Percentiles rank a stretch among this genome's conserved stretches.
Conservation (phyloP, 2,888 invertebrate genomes). For the Julus scanicus region DNA sequence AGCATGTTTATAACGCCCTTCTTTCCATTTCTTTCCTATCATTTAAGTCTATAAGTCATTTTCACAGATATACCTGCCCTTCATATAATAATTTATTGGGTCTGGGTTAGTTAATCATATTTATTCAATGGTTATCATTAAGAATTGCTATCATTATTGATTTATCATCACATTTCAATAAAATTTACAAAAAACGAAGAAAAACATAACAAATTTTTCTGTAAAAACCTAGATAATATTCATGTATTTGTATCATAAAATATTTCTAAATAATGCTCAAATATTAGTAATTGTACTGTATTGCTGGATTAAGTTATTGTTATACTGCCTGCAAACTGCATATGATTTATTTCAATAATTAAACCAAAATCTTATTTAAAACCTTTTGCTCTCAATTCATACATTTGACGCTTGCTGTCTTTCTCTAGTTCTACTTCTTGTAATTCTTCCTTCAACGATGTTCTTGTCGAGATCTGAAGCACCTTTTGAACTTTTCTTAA, state of each 20-base stretch:
- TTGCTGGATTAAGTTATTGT: too few relatives aligned
- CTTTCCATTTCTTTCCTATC: background rate
- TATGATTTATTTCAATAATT: background rate
- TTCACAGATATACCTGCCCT: background rate
- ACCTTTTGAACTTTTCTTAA: background rate
- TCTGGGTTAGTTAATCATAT: background rate
- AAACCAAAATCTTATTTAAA: background rate
- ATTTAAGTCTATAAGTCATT: background rate
- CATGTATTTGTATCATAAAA: background rate
- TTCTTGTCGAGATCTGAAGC: background rate
- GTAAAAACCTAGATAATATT: background rate
- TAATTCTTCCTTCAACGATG: background rate
- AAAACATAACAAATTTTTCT: background rate
- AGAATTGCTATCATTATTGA: background rate
- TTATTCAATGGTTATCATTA: background rate
- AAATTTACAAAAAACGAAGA: background rate
- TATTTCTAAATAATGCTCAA: background rate
- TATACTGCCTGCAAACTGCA: too few relatives aligned
- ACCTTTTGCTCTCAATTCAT: background rate
- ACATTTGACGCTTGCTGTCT: background rate
- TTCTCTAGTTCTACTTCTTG: background rate
- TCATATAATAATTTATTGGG: background rate
- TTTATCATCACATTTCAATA: background rate
- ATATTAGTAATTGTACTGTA: background rate
- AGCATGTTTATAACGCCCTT: background rate